These are phyloP conservation scores for Tetranychus piercei DNA, from an alignment of 2,888 invertebrate species.

Conservation along the genomic window DNA sequence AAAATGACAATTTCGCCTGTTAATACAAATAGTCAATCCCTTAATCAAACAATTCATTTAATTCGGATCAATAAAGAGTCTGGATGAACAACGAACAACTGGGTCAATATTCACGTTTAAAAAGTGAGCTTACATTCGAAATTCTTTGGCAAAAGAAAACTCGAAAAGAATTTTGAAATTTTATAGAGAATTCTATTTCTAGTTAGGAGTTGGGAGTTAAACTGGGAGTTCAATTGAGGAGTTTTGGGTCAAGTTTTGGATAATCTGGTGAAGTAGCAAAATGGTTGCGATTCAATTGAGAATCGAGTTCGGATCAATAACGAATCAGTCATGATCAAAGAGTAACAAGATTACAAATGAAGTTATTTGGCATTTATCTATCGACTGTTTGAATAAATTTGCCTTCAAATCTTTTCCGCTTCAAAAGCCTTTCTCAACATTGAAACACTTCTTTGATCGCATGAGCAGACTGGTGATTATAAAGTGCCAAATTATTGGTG, in stretches of 20 bases:
- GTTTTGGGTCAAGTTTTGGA: too few relatives aligned
- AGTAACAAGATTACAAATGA: not conserved
- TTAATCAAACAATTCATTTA: too few relatives aligned
- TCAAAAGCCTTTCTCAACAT: too few relatives aligned
- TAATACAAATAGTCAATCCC: too few relatives aligned
- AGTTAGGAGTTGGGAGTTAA: too few relatives aligned
- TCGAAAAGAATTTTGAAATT: not conserved
- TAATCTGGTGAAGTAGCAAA: too few relatives aligned
- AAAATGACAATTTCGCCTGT: too few relatives aligned
- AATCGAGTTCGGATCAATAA: not conserved
- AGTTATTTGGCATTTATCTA: not conserved
- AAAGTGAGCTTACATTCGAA: not conserved
- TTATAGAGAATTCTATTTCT: not conserved
- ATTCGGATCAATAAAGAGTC: too few relatives aligned
- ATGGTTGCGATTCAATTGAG: not conserved
- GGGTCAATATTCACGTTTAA: not conserved
- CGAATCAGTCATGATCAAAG: not conserved
- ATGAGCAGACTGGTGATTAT: not conserved
- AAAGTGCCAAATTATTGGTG: not conserved
- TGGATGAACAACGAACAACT: not conserved
- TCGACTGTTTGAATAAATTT: not conserved
- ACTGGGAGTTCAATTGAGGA: too few relatives aligned
- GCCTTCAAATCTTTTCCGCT: not conserved
- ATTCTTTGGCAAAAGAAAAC: not conserved
- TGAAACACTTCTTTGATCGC: too few relatives aligned